phyloP scores from a whole-genome alignment of 2,113 vertebrate genomes.

The Zapornia atra region DNA sequence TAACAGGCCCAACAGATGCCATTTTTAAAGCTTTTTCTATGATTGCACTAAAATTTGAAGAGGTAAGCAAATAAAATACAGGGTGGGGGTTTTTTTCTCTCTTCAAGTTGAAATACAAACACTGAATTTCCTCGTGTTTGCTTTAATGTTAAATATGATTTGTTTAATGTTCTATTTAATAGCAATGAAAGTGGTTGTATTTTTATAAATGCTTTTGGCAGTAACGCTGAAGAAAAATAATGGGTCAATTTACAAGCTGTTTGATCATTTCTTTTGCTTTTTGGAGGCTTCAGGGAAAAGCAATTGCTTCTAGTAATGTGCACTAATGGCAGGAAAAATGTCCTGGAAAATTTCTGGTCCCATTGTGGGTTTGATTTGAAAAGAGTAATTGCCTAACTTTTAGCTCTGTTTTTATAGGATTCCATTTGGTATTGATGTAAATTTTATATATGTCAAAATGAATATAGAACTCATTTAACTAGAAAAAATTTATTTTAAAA shows the following conservation, averaged over 20 bases:
- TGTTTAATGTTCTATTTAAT: constrained; percentile 64
- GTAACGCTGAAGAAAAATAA: constrained; percentile 53
- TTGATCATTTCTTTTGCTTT: constrained; percentile 67
- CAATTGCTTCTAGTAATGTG: constrained; percentile 60
- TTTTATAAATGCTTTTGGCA: constrained; percentile 63
- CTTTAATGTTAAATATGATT: constrained; percentile 60
- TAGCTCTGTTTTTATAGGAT: constrained; percentile 7
- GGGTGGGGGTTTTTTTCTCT: background rate
- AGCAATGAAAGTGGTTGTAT: constrained; percentile 42
- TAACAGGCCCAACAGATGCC: constrained; percentile 91
- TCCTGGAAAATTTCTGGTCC: constrained; percentile 53
- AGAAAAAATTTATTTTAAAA: background rate
- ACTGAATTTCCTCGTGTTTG: constrained; percentile 51
- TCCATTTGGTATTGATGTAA: constrained; percentile 10
- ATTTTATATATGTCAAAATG: background rate
- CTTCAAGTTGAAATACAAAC: constrained; percentile 24
- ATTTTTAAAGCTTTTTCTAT: constrained; percentile 94
- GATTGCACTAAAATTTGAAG: constrained; percentile 95
- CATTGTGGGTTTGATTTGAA: constrained; percentile 49
- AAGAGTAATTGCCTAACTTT: constrained; percentile 54
- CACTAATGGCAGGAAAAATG: constrained; percentile 54
- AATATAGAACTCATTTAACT: background rate
- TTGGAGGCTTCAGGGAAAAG: constrained; percentile 59
- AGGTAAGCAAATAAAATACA: constrained; percentile 73
- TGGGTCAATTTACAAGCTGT: constrained; percentile 64